Evolutionary conservation across 2,113 vertebrate species (phyloP).

Genomic region (Romanogobio albipinnatus): DNA sequence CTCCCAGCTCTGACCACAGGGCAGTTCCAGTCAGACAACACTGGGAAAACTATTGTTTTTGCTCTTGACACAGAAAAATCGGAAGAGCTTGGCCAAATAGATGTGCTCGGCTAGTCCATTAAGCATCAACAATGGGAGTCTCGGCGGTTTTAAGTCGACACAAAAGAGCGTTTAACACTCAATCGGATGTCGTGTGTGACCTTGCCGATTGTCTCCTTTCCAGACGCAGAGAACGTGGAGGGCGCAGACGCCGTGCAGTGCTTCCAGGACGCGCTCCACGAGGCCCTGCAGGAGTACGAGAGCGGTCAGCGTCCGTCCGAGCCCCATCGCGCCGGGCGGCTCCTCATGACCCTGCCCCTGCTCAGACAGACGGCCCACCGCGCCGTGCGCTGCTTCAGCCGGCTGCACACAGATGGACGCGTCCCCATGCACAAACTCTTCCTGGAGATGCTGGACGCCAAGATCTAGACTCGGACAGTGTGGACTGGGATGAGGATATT

Average conservation of each 20-base stretch:
- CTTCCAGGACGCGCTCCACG: slow-evolving; percentile 74
- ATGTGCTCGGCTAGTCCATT: slow-evolving; percentile 30
- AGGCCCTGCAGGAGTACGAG: slow-evolving; percentile 74
- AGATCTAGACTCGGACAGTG: slow-evolving; percentile 52
- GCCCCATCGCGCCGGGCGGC: slow-evolving; percentile 66
- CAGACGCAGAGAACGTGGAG: slow-evolving; percentile 71
- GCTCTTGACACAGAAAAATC: not conserved
- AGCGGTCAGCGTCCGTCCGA: slow-evolving; percentile 34
- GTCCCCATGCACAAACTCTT: slow-evolving; percentile 77
- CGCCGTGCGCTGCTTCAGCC: slow-evolving; percentile 60
- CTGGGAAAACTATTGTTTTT: slow-evolving; percentile 8
- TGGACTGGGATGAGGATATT: too few relatives aligned
- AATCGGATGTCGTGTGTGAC: not conserved
- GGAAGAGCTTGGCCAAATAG: not conserved
- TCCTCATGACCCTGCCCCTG: slow-evolving; percentile 78
- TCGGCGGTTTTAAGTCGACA: not conserved
- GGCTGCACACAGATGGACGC: slow-evolving; percentile 62
- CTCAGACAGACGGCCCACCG: slow-evolving; percentile 72
- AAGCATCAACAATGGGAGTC: not conserved
- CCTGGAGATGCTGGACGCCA: slow-evolving; percentile 79
- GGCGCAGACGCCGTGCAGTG: slow-evolving; percentile 65
- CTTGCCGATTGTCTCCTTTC: not conserved
- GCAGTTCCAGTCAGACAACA: not conserved
- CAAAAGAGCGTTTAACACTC: slow-evolving; percentile 30
- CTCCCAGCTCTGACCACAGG: slow-evolving; percentile 37